These are phyloP conservation scores for Salarias fasciatus DNA, from an alignment of 2,797 vertebrate species.

Conservation along the genomic window DNA sequence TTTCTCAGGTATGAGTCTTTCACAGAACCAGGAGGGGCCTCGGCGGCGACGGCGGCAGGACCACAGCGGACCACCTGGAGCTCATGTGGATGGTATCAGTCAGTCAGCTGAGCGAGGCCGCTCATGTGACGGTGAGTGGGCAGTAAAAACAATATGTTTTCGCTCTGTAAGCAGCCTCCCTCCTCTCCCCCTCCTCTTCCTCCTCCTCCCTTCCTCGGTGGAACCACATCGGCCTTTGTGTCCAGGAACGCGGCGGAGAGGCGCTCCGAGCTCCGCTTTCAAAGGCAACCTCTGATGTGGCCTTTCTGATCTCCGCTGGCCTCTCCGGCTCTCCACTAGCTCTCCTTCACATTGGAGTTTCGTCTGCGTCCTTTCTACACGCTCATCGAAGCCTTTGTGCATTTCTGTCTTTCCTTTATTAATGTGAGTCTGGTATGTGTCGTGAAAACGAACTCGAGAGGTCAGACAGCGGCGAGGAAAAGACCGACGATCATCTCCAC, in stretches of 20 bases:
- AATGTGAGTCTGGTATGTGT: slow-evolving; percentile 6
- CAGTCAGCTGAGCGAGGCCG: slow-evolving; percentile 58
- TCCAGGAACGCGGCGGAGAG: slow-evolving; percentile 51
- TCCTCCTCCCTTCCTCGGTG: slow-evolving; percentile 12
- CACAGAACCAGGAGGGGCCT: slow-evolving; percentile 7
- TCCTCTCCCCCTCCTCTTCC: background rate
- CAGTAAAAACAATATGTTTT: slow-evolving; percentile 71
- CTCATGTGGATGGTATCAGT: slow-evolving; percentile 22
- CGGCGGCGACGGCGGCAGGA: slow-evolving; percentile 24
- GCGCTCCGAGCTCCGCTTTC: slow-evolving; percentile 61
- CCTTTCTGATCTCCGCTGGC: slow-evolving; percentile 63
- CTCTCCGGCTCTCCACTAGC: slow-evolving; percentile 34
- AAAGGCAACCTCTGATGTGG: slow-evolving; percentile 73
- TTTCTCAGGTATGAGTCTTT: slow-evolving; percentile 35
- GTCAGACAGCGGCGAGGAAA: slow-evolving; percentile 19
- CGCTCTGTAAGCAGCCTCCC: slow-evolving; percentile 59
- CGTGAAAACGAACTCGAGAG: slow-evolving; percentile 16
- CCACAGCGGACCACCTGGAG: slow-evolving; percentile 53
- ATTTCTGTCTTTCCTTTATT: slow-evolving; percentile 4
- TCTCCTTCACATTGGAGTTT: slow-evolving; percentile 18
- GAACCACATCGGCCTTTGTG: slow-evolving; percentile 70
- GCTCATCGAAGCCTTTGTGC: too few relatives aligned
- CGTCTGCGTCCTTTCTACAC: background rate
- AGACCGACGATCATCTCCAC: slow-evolving; percentile 23
- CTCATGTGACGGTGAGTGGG: slow-evolving; percentile 60